Evolutionary conservation across 1,140 invertebrate genomes (phyloP).

Genomic region (Scaptodrosophila lebanonensis): DNA sequence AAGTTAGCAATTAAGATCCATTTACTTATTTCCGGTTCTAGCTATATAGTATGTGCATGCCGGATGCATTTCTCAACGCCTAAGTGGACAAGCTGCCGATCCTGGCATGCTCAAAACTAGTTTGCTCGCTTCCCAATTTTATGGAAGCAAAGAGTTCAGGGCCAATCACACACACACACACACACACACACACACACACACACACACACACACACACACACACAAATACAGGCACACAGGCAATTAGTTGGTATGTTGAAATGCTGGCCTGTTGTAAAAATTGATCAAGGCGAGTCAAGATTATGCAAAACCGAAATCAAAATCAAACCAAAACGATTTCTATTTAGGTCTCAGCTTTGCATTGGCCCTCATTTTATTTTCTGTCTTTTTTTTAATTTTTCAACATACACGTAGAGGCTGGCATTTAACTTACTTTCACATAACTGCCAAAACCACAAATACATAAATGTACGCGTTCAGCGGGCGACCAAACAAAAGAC

Average conservation of each 20-base stretch:
- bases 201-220: constrained; percentile 21
- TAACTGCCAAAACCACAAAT: constrained; percentile 25
- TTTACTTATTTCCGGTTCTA: no score
- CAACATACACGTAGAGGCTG: no score
- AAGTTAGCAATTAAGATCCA: no score
- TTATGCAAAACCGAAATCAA: constrained; percentile 48
- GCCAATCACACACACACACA: constrained; percentile 21
- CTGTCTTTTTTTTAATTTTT: constrained; percentile 20
- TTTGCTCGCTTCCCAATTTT: no score
- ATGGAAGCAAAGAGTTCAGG: no score
- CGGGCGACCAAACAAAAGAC: constrained; percentile 63
- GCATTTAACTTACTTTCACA: constrained; percentile 71
- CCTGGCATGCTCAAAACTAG: no score
- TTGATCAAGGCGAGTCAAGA: constrained; percentile 38
- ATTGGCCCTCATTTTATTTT: constrained; percentile 58
- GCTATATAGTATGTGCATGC: no score
- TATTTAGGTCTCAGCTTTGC: constrained; percentile 67
- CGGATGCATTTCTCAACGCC: no score
- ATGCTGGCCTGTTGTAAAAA: constrained; percentile 32
- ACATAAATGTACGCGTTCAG: neutral
- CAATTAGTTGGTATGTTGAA: constrained; percentile 18
- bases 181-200: constrained; percentile 10
- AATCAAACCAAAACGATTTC: constrained; percentile 51
- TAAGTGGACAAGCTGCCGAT: no score
- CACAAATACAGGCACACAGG: constrained; percentile 5